phyloP scores from a whole-genome alignment of 1,140 invertebrate species.

The Uloborus diversus region DNA sequence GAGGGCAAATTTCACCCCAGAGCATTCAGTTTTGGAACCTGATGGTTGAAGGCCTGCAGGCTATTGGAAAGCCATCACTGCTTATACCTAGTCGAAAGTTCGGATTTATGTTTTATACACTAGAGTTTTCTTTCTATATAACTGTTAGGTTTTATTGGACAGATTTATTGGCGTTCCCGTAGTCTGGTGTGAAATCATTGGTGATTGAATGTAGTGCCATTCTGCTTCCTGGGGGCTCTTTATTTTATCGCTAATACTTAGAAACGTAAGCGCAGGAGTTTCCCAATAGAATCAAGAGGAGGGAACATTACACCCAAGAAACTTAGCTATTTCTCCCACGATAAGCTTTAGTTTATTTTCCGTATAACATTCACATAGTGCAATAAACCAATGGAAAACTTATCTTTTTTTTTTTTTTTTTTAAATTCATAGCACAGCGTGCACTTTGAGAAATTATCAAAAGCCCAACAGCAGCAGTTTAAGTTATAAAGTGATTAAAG shows the following conservation, averaged over 20 bases:
- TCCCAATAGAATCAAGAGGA: constrained; percentile 1
- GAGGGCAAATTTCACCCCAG: constrained; percentile 8
- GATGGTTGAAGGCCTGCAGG: background rate
- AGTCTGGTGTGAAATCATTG: constrained; percentile 18
- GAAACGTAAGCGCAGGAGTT: background rate
- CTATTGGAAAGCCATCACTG: constrained; percentile 19
- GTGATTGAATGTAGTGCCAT: background rate
- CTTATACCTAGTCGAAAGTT: background rate
- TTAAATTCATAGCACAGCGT: too few relatives aligned
- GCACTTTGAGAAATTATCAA: too few relatives aligned
- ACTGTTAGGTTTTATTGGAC: constrained; percentile 10
- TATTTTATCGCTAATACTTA: constrained; percentile 8
- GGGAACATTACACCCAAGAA: background rate
- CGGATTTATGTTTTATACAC: constrained; percentile 14
- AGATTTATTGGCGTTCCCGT: constrained; percentile 9
- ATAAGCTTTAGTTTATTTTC: background rate
- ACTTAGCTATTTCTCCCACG: background rate
- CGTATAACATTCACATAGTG: too few relatives aligned
- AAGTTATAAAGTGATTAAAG: too few relatives aligned
- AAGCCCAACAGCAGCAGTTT: too few relatives aligned
- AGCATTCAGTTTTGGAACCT: background rate
- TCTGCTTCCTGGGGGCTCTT: background rate
- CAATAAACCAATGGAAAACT: too few relatives aligned
- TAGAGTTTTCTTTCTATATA: background rate
- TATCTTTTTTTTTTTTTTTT: too few relatives aligned